phyloP scores from a whole-genome alignment of 2,113 vertebrate genomes.

The Chlamydotis undulata region DNA sequence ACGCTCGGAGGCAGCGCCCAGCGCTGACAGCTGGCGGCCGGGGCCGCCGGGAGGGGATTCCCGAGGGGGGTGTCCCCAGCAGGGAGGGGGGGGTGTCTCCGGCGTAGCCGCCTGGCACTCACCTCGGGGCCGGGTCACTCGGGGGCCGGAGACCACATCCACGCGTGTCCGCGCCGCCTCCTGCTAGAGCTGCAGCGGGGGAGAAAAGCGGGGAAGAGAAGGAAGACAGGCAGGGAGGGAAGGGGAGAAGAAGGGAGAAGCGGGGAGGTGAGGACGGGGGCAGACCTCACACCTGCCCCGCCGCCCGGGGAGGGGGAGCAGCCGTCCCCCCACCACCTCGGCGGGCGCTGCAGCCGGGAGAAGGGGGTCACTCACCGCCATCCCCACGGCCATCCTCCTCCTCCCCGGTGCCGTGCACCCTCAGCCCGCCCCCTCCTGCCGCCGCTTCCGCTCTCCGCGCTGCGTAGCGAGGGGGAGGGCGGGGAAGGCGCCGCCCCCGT shows the following conservation, averaged over 20 bases:
- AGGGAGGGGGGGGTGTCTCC: not conserved
- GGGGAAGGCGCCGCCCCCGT: not conserved
- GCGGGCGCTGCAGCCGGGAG: not conserved
- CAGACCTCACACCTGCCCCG: not conserved
- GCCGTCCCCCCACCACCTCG: no score
- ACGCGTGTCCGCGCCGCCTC: not conserved
- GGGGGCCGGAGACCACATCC: not conserved
- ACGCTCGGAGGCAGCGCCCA: not conserved
- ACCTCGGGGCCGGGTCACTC: slow-evolving; percentile 8
- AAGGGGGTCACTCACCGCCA: not conserved
- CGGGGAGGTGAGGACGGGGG: not conserved
- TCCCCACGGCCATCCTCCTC: not conserved
- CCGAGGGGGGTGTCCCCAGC: not conserved
- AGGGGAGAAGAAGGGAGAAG: not conserved
- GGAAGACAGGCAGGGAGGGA: not conserved
- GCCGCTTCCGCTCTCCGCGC: slow-evolving; percentile 45
- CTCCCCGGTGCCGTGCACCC: not conserved
- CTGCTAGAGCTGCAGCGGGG: slow-evolving; percentile 1
- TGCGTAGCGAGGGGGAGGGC: slow-evolving; percentile 14
- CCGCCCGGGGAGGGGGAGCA: not conserved
- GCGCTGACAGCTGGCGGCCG: not conserved
- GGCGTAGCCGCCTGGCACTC: not conserved
- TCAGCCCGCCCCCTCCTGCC: slow-evolving; percentile 49
- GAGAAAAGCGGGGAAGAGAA: not conserved
- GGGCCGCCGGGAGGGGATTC: not conserved